These are phyloP conservation scores for Calonectris borealis DNA, from an alignment of 2,113 vertebrate genomes.

Conservation along the genomic window DNA sequence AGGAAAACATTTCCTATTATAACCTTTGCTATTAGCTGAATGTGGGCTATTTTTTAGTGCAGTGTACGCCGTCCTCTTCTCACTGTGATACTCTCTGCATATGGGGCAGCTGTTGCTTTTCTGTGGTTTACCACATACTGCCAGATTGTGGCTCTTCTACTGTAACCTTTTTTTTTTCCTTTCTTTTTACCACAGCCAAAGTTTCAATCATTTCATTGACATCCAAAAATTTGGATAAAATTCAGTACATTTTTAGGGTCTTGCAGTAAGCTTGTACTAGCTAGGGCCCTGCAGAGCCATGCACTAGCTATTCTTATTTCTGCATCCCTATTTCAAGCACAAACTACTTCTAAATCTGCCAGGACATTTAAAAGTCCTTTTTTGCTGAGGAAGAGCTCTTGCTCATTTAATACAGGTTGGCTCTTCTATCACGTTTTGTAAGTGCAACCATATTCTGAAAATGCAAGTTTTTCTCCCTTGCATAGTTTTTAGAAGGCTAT, in stretches of 20 bases:
- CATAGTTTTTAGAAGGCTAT: background rate
- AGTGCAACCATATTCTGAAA: background rate
- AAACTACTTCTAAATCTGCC: background rate
- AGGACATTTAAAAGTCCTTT: background rate
- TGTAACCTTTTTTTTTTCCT: background rate
- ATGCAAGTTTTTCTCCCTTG: background rate
- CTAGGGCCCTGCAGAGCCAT: background rate
- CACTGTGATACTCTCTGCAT: background rate
- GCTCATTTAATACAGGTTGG: background rate
- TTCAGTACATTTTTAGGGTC: background rate
- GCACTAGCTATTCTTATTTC: background rate
- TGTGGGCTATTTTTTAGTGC: background rate
- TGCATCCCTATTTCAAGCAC: background rate
- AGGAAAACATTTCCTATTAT: background rate
- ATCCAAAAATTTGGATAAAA: background rate
- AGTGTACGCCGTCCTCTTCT: background rate
- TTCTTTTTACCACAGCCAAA: background rate
- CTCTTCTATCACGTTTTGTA: fast-evolving
- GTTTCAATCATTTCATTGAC: background rate
- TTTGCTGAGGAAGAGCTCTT: background rate
- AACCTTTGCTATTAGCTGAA: background rate
- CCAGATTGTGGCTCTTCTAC: background rate
- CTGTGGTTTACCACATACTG: background rate
- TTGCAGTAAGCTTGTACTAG: background rate
- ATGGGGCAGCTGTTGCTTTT: background rate